phyloP scores from a whole-genome alignment of 2,888 invertebrate genomes.

The Drosophila prolongata region DNA sequence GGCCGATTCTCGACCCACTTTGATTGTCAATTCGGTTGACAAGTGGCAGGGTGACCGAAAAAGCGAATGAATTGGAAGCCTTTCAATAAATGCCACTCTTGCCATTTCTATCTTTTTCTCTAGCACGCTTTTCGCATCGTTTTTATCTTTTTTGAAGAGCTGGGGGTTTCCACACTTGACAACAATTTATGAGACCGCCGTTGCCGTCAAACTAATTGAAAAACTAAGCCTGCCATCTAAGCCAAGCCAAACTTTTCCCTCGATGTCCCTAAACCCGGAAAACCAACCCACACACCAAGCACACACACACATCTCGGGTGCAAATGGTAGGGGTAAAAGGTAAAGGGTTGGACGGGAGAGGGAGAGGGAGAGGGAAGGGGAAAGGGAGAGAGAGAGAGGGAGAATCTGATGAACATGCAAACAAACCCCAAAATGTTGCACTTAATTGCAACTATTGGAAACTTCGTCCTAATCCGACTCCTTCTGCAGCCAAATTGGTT shows the following conservation, averaged over 20 bases:
- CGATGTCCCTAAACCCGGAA: background rate
- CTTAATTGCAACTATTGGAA: conserved; percentile 66
- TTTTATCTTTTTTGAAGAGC: background rate
- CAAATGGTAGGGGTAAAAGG: background rate
- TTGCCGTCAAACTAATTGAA: conserved; percentile 68
- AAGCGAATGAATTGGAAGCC: conserved; percentile 18
- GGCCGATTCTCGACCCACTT: conserved; percentile 4
- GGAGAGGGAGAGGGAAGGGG: too few species aligned
- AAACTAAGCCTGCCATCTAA: conserved; percentile 53
- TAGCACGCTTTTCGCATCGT: too few species aligned
- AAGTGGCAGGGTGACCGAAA: conserved; percentile 17
- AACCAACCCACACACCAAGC: background rate
- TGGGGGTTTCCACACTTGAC: conserved; percentile 11
- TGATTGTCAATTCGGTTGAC: conserved; percentile 37
- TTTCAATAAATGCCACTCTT: conserved; percentile 8
- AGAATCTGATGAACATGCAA: conserved; percentile 36
- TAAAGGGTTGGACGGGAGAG: background rate
- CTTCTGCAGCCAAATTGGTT: conserved; percentile 52
- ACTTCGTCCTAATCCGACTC: conserved; percentile 34
- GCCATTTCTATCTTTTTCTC: background rate
- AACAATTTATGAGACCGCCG: conserved; percentile 43
- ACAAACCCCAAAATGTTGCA: conserved; percentile 61
- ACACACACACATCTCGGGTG: background rate
- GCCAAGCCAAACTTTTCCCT: conserved; percentile 27
- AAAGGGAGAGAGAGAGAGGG: too few species aligned